Conservation (phyloP, 1,140 invertebrate species). For the Drosophila pachea region DNA sequence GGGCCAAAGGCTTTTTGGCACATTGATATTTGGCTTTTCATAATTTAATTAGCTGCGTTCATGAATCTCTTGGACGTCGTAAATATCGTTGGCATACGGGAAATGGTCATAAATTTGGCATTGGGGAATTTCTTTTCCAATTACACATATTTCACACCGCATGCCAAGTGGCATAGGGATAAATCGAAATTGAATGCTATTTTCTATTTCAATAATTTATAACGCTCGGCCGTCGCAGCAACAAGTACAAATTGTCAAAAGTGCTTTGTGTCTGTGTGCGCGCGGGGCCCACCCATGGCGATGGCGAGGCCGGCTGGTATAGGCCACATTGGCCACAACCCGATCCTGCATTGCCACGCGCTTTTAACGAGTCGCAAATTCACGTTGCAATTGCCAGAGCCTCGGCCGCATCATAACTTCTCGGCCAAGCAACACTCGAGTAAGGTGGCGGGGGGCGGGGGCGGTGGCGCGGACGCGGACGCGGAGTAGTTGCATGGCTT, state of each 20-base stretch:
- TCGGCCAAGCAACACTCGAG: constrained; percentile 67
- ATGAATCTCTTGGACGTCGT: constrained; percentile 46
- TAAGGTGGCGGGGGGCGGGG: too few relatives aligned
- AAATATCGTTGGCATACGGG: constrained; percentile 55
- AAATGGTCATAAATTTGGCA: constrained; percentile 72
- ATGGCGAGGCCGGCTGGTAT: background rate
- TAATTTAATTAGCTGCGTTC: constrained; percentile 71
- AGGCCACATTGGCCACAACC: background rate
- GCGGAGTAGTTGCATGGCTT: constrained; percentile 8
- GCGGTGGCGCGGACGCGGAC: background rate
- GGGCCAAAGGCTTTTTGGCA: too few relatives aligned
- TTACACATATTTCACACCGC: constrained; percentile 77
- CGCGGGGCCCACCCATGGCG: constrained; percentile 58
- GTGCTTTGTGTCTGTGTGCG: constrained; percentile 61
- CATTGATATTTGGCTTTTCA: constrained; percentile 22
- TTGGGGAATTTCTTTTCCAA: constrained; percentile 75
- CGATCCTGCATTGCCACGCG: constrained; percentile 61
- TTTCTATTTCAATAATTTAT: constrained; percentile 77
- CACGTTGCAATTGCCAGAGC: constrained; percentile 62
- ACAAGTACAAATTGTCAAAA: constrained; percentile 78
- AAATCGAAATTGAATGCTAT: constrained; percentile 60
- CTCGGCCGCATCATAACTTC: constrained; percentile 66
- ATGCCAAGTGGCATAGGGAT: constrained; percentile 52
- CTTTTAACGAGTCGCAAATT: constrained; percentile 74
- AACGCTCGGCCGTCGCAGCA: constrained; percentile 61